A percentile compares a stretch with the other conserved stretches of the same genome.
Conservation (phyloP, 1,140 invertebrate genomes). For the Brachionus rubens region DNA sequence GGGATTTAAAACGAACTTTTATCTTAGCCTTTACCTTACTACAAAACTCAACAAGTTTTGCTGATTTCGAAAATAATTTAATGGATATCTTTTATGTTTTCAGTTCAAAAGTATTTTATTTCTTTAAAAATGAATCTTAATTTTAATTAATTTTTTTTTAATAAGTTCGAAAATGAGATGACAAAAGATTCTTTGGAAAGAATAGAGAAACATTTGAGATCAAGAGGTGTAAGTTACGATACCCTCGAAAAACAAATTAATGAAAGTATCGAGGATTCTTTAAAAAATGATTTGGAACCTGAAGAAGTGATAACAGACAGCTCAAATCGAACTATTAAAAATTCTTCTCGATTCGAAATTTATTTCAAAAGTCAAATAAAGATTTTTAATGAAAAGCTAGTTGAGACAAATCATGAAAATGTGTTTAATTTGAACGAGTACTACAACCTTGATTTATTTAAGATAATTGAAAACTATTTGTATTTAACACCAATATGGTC, state of each 20-base stretch:
- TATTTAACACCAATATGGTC: conserved; percentile 19
- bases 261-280: not conserved
- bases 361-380: not conserved
- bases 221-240: no score
- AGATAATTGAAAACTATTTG: conserved; percentile 5
- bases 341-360: not conserved
- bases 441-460: not conserved
- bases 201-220: no score
- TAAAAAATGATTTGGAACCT: not conserved
- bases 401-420: not conserved
- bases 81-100: not conserved
- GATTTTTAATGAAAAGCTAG: not conserved
- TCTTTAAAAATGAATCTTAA: not conserved
- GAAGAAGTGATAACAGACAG: not conserved
- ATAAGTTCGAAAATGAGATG: not conserved
- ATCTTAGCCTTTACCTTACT: not conserved
- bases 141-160: not conserved
- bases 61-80: conserved; percentile 17
- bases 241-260: no score
- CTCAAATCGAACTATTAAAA: not conserved
- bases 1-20: not conserved
- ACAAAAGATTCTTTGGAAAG: no score
- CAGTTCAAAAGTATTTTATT: not conserved
- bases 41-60: not conserved
- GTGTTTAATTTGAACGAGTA: not conserved